A percentile compares a stretch with the other conserved stretches of the same genome.
Evolutionary conservation across 1,140 invertebrate species (phyloP).

Genomic region (Littorina saxatilis): DNA sequence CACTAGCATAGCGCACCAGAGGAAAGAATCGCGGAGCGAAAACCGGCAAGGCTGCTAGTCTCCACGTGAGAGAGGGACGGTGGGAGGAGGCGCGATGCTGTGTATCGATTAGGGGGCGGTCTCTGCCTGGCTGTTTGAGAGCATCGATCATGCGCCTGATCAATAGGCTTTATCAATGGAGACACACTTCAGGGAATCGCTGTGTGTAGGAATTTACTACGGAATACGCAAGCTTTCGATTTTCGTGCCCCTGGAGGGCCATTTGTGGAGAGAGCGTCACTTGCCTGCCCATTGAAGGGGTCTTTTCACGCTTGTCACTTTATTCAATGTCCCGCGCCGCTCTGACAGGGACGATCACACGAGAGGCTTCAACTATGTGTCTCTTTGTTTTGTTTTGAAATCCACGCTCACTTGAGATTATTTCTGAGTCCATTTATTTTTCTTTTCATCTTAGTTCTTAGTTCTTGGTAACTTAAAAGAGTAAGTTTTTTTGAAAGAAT

Average conservation of each 20-base stretch:
- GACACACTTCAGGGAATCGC: conserved; percentile 29
- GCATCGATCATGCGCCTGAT: conserved; percentile 17
- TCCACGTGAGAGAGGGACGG: background rate
- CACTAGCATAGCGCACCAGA: background rate
- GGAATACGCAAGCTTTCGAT: conserved; percentile 24
- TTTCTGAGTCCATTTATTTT: too few relatives aligned
- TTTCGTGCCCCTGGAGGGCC: conserved; percentile 20
- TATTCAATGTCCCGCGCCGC: too few relatives aligned
- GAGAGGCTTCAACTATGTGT: background rate
- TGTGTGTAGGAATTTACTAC: conserved; percentile 42
- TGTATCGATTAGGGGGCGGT: conserved; percentile 36
- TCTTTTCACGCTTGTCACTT: conserved; percentile 15
- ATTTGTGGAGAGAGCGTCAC: background rate
- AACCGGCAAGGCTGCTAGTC: background rate
- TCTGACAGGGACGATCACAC: background rate
- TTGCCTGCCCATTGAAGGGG: conserved; percentile 3
- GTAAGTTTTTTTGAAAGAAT: too few relatives aligned
- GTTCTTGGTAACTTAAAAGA: too few relatives aligned
- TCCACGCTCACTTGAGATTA: too few relatives aligned
- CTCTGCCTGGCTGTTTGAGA: conserved; percentile 16
- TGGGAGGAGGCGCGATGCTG: conserved; percentile 27
- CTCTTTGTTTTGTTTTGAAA: background rate
- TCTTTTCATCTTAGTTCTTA: too few relatives aligned
- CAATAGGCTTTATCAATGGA: conserved; percentile 40
- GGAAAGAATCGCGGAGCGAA: background rate